phyloP scores from a whole-genome alignment of 2,888 invertebrate species.

The Odontothrips loti region DNA sequence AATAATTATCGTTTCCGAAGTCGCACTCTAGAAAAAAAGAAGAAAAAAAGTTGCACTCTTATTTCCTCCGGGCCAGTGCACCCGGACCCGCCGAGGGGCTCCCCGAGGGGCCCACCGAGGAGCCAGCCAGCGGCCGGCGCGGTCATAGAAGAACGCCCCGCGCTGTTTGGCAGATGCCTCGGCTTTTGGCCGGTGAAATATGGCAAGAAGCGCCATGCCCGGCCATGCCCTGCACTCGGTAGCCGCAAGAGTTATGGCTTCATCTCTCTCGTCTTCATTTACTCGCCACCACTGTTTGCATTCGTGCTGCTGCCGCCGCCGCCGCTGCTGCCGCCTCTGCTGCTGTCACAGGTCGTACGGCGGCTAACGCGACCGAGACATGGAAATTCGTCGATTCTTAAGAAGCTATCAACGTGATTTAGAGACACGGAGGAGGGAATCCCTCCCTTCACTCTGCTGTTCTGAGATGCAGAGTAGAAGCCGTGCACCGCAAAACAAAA shows the following conservation, averaged over 20 bases:
- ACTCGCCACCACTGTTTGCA: neutral
- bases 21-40: too few relatives aligned
- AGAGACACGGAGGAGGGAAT: too few relatives aligned
- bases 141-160: neutral
- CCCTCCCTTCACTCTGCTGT: too few relatives aligned
- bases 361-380: too few relatives aligned
- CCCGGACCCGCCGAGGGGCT: neutral
- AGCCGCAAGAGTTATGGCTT: conserved; percentile 13
- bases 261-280: conserved; percentile 11
- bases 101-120: neutral
- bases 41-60: too few relatives aligned
- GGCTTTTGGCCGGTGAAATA: conserved; percentile 13
- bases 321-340: neutral
- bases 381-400: too few relatives aligned
- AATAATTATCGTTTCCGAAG: too few relatives aligned
- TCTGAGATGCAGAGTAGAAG: too few relatives aligned
- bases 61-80: neutral
- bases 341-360: neutral
- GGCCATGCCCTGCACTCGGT: neutral
- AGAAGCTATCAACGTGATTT: too few relatives aligned
- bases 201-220: neutral
- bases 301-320: too few relatives aligned
- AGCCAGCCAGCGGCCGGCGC: neutral
- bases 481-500: too few relatives aligned
- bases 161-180: conserved; percentile 12